Evolutionary conservation across 1,140 invertebrate genomes (phyloP).

Genomic region (Euura saliciscinereae): DNA sequence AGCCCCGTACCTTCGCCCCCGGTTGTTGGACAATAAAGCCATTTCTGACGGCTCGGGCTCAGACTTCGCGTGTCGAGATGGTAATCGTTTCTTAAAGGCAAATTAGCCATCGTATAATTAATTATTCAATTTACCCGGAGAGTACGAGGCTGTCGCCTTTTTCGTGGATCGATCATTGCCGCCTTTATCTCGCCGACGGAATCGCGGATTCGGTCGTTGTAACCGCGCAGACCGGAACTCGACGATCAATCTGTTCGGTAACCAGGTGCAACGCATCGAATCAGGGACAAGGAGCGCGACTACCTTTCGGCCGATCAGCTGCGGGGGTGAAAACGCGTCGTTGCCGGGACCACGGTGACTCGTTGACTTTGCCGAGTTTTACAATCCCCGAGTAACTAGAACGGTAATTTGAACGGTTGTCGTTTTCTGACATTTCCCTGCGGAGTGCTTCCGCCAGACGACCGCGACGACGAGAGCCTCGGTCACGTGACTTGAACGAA

Average conservation of each 20-base stretch:
- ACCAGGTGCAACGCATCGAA: too few species aligned
- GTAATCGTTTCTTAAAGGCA: neutral
- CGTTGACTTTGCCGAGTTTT: neutral
- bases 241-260: too few species aligned
- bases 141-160: neutral
- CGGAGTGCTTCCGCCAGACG: neutral
- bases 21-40: neutral
- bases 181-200: too few species aligned
- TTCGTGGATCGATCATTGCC: neutral
- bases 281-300: too few species aligned
- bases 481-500: neutral
- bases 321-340: neutral
- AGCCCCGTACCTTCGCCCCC: too few species aligned
- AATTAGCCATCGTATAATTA: neutral
- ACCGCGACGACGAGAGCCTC: neutral
- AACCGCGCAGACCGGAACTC: too few species aligned
- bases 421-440: conserved; percentile 4
- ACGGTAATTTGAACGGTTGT: conserved; percentile 7
- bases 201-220: too few species aligned
- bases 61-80: neutral
- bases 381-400: neutral
- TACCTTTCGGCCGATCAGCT: too few species aligned
- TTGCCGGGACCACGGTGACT: neutral
- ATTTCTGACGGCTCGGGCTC: neutral
- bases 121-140: neutral